Evolutionary conservation across 2,888 invertebrate species (phyloP), one percentile per base, ranked within the genome.

Genomic region (Meganola albula): DNA sequence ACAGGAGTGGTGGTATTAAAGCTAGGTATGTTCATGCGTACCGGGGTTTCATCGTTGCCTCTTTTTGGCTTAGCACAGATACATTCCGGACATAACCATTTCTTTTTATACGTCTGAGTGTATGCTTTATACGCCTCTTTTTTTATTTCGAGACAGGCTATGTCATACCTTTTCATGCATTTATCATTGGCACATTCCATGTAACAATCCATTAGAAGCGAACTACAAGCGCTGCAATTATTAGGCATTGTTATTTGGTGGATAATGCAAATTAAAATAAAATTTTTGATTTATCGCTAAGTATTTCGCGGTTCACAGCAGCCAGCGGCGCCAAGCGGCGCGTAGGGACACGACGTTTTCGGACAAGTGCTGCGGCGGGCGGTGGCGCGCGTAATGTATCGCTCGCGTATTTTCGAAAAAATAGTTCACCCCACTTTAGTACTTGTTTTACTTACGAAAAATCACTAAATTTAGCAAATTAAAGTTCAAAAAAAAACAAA

Each of bases 231-330:
- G 5, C 27, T 18, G 4, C 27, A 34, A 12, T 21, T 21, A 6
- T 12, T 29, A 31, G 31, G 18, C 31, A 31, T 31, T 24, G n/a
- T 24, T 24, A 13, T 24, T 24, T n/a, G n/a, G n/a, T n/a, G n/a
- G n/a, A n/a, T n/a, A n/a, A n/a, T n/a, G n/a, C n/a, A n/a, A n/a
- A n/a, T n/a, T n/a, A n/a, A n/a, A n/a, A n/a, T n/a, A n/a, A n/a
- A n/a, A n/a, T n/a, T n/a, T n/a, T n/a, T n/a, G n/a, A n/a, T n/a
- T n/a, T n/a, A n/a, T n/a, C n/a, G n/a, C n/a, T n/a, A n/a, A n/a
- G n/a, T n/a, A n/a, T n/a, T n/a, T n/a, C n/a, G n/a, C n/a, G n/a
- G n/a, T n/a, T n/a, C n/a, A n/a, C n/a, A n/a, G n/a, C n/a, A n/a
- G n/a, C n/a, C n/a, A n/a, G n/a, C n/a, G n/a, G n/a, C n/a, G n/a